A percentile compares a stretch with the other conserved stretches of the same genome.
phyloP scores from a whole-genome alignment of 2,113 vertebrate species.

The Capreolus pygargus region DNA sequence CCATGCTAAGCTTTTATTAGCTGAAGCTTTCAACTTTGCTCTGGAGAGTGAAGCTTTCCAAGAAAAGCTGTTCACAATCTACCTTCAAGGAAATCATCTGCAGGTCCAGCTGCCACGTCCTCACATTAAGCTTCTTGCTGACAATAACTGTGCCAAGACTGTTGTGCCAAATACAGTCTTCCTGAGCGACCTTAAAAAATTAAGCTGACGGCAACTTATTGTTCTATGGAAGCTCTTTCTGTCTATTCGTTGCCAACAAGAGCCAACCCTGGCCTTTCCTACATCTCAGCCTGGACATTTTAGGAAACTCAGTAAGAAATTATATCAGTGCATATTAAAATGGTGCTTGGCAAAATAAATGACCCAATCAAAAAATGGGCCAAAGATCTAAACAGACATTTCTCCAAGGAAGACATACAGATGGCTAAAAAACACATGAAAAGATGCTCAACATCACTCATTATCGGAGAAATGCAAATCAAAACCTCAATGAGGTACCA shows the following conservation, averaged over 20 bases:
- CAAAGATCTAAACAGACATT: too few relatives aligned
- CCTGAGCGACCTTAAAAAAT: slow-evolving; percentile 17
- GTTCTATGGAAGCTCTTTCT: not conserved
- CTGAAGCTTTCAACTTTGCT: not conserved
- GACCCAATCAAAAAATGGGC: too few relatives aligned
- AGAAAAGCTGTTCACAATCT: not conserved
- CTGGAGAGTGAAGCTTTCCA: slow-evolving; percentile 40
- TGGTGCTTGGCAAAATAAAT: not conserved
- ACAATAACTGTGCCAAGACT: not conserved
- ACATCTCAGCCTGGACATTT: not conserved
- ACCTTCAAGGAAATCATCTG: slow-evolving; percentile 30
- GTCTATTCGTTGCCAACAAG: not conserved
- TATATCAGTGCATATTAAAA: not conserved
- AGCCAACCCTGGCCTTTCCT: not conserved
- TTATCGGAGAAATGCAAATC: too few relatives aligned
- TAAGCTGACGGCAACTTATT: slow-evolving; percentile 36
- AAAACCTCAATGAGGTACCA: too few relatives aligned
- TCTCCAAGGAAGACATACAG: too few relatives aligned
- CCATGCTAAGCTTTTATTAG: not conserved
- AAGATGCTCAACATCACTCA: too few relatives aligned
- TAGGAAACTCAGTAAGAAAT: not conserved
- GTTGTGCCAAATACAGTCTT: slow-evolving; percentile 12
- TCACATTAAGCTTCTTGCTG: slow-evolving; percentile 17
- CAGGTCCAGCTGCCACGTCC: not conserved
- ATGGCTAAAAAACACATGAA: too few relatives aligned